phyloP scores from a whole-genome alignment of 2,888 invertebrate species.

The Dasypogon diadema region DNA sequence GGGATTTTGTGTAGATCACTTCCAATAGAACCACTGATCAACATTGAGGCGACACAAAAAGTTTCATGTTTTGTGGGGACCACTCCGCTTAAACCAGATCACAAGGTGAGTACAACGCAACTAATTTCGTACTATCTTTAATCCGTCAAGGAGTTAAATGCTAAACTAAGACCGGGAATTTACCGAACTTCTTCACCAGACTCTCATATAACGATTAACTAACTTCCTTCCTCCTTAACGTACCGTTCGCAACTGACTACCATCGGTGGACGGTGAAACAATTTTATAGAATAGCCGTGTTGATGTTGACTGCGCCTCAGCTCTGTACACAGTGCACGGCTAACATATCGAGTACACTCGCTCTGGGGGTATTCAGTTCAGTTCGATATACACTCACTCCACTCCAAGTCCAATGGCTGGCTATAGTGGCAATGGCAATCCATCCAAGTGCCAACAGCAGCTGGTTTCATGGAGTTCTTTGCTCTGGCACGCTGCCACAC shows the following conservation, averaged over 20 bases:
- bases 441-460: no score
- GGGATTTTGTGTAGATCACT: neutral
- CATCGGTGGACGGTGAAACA: conserved; percentile 23
- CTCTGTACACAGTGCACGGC: neutral
- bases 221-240: conserved; percentile 30
- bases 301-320: neutral
- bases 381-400: no score
- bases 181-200: neutral
- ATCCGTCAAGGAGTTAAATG: conserved; percentile 12
- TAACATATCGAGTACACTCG: neutral
- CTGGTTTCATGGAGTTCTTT: no score
- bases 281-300: conserved; percentile 32
- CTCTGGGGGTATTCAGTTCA: neutral
- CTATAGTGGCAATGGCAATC: no score
- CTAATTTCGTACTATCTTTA: neutral
- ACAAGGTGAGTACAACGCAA: neutral
- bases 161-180: neutral
- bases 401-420: no score
- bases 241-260: conserved; percentile 47
- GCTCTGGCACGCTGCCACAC: no score
- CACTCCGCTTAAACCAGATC: neutral
- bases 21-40: conserved; percentile 23
- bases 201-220: neutral
- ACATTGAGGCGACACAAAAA: neutral
- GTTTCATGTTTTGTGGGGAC: neutral